These are phyloP conservation scores for Masnerella sp. DNA, from an alignment of 2,888 invertebrate species.

Conservation along the genomic window DNA sequence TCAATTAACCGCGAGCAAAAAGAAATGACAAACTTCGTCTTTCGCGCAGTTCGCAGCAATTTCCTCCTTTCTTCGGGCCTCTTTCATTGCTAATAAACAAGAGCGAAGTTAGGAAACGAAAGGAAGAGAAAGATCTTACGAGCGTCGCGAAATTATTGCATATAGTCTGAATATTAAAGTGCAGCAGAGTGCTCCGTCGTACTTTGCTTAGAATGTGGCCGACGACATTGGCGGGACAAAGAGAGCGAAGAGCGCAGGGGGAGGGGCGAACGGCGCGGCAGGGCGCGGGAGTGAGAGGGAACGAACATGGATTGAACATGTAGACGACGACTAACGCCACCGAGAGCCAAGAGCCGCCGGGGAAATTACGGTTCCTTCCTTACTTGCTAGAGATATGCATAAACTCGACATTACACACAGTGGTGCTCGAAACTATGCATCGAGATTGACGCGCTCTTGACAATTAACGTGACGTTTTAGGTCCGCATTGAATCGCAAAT, in stretches of 20 bases:
- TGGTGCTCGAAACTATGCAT: slow-evolving; percentile 68
- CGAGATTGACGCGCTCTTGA: slow-evolving; percentile 32
- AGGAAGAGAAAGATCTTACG: slow-evolving; percentile 54
- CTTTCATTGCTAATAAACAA: slow-evolving; percentile 53
- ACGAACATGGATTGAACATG: slow-evolving; percentile 63
- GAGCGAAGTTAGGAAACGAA: slow-evolving; percentile 47
- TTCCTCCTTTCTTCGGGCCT: slow-evolving; percentile 32
- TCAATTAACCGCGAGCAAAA: slow-evolving; percentile 25
- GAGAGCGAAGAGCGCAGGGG: slow-evolving; percentile 42
- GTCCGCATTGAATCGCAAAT: no score
- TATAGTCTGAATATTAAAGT: slow-evolving; percentile 78
- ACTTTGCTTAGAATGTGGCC: slow-evolving; percentile 58
- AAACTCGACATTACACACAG: slow-evolving; percentile 75
- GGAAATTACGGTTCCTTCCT: slow-evolving; percentile 77
- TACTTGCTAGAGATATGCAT: slow-evolving; percentile 75
- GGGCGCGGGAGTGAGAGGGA: slow-evolving; percentile 55
- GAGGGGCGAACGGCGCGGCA: slow-evolving; percentile 25
- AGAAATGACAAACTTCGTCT: slow-evolving; percentile 42
- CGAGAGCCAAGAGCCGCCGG: slow-evolving; percentile 76
- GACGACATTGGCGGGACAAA: slow-evolving; percentile 58
- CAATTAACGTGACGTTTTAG: slow-evolving; percentile 27
- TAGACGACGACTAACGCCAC: slow-evolving; percentile 73
- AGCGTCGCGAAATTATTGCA: slow-evolving; percentile 76
- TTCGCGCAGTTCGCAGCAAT: slow-evolving; percentile 28
- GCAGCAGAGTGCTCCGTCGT: slow-evolving; percentile 67